These are phyloP conservation scores for Odontomyia ornata DNA, from an alignment of 2,888 invertebrate species.

Conservation along the genomic window DNA sequence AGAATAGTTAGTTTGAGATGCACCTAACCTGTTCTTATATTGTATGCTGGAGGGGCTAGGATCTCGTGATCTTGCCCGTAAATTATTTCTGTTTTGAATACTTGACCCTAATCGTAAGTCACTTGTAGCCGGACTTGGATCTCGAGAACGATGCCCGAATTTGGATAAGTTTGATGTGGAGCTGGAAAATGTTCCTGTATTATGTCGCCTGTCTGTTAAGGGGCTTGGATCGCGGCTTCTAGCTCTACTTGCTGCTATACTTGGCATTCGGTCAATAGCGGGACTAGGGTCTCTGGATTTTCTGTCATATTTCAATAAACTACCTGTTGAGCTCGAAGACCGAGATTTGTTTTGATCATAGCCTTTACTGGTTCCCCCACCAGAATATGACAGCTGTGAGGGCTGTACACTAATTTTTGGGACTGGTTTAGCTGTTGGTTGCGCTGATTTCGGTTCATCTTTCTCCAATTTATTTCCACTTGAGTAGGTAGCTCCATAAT, in stretches of 20 bases:
- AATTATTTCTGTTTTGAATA: conserved; percentile 64
- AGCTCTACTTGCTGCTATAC: conserved; percentile 54
- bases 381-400: conserved; percentile 39
- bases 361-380: conserved; percentile 44
- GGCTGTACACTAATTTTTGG: conserved; percentile 13
- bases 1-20: conserved; percentile 50
- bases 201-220: conserved; percentile 52
- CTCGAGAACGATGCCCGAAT: conserved; percentile 59
- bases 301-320: conserved; percentile 56
- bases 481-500: conserved; percentile 47
- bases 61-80: conserved; percentile 61
- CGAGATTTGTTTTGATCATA: conserved; percentile 24
- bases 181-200: background rate
- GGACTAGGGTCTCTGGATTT: conserved; percentile 62
- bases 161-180: conserved; percentile 4
- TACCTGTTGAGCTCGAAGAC: conserved; percentile 52
- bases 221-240: conserved; percentile 70
- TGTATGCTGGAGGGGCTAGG: conserved; percentile 53
- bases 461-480: conserved; percentile 52
- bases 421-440: conserved; percentile 43
- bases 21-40: conserved; percentile 45
- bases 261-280: conserved; percentile 49
- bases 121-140: conserved; percentile 56
- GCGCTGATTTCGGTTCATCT: conserved; percentile 52
- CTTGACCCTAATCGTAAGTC: conserved; percentile 57